Evolutionary conservation across 2,888 invertebrate species (phyloP), one percentile per base, ranked within the genome.

Genomic region (Cosmorhoe ocellata): DNA sequence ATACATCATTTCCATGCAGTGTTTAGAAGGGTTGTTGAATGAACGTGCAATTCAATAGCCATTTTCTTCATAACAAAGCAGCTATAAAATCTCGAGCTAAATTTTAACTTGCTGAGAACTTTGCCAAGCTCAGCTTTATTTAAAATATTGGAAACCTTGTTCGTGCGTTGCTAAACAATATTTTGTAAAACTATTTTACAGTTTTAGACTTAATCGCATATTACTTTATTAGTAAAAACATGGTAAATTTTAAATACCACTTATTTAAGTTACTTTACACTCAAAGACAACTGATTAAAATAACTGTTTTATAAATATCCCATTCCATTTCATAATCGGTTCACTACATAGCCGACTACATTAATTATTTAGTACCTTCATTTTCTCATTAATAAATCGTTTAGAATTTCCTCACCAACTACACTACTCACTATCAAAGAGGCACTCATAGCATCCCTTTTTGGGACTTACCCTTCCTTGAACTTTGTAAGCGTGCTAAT

Each of bases 321-420:
- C 34, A 41, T 43, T 41, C 43, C 41, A 51, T 56, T 50, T 41
- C 41, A 41, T 44, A 56, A 56, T 45, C 50, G 48, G 42, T 49
- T 53, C 38, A 39, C 36, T 46, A 47, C 50, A 34, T 41, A 56
- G 24, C 47, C 45, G 44, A 47, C 47, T 54, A 48, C 51, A 59
- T 53, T 48, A 36, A 48, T 45, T n/a, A n/a, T n/a, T n/a, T n/a
- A n/a, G n/a, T 45, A 51, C 53, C 18, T 47, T 51, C 37, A 39
- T 26, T 9, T 42, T 45, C 45, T 59, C 50, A 54, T 63, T 46
- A 57, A 63, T 61, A 60, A 58, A 54, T 53, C 43, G 54, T 58
- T 32, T 18, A 34, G 50, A 49, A 54, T 55, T 55, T 58, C 36
- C 46, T 60, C 51, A 52, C 50, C 48, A 54, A 54, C 42, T 50